Base-by-base conservation (phyloP, 2,888 invertebrate species). In the Conistra vaccinii region DNA sequence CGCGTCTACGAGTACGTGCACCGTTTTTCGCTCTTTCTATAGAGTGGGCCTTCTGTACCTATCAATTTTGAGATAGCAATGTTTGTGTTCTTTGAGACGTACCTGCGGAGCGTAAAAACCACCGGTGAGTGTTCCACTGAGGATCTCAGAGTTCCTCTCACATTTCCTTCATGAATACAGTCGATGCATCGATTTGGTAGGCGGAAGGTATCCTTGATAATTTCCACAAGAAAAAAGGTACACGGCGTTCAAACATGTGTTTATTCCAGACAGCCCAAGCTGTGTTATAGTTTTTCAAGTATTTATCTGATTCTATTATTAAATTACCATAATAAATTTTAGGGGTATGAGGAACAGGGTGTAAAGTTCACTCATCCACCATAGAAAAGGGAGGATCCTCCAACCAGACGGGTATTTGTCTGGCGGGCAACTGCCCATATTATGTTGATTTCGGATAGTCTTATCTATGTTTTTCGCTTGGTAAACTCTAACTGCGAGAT, bases 51-150 rank as follows among this genome's bases (percentile, higher is more conserved):
- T 75, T 75, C 76, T 62, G 62, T 29, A 23, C 23, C 14, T 35
- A 39, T 62, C 0, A 23, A 51, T 75, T 66, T 32, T 42, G 14
- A 48, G 14, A 23, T 26, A 23, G n/a, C 5, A 35, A 17, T 57
- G 29, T 70, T 55, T 51, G 23, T 9, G 20, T 32, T 23, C 48
- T n/a, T 55, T 6, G 39, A 61, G 48, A 42, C 29, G 32, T 62
- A 10, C 32, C 17, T 42, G 14, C 9, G 26, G 29, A 48, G 51
- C 51, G 10, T 32, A 39, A n/a, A n/a, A 76, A 51, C 9, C 23
- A 45, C 4, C 29, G 29, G 53, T 68, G 39, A 61, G n/a, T 55
- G 29, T 76, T 48, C 14, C 45, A 23, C 45, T 69, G 78, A 53
- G 60, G 51, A 69, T 57, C n/a, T 1, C 12, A 42, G n/a, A 32